Base-by-base conservation (phyloP, 2,113 vertebrate species). In the Microtus pennsylvanicus region DNA sequence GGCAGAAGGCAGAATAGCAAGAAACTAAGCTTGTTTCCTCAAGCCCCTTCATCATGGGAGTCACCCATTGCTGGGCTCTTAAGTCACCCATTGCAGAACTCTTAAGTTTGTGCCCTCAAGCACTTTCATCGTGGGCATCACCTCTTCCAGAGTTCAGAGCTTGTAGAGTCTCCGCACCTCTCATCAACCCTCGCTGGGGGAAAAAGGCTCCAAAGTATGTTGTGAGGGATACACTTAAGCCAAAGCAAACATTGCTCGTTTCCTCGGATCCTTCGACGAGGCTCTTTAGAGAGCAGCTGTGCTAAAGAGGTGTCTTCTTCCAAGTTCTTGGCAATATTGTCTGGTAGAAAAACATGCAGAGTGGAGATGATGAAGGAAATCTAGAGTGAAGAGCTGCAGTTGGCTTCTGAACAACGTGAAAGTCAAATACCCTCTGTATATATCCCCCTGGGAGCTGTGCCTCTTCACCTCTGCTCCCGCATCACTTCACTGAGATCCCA, bases 101-200 rank as follows among this genome's bases (percentile, higher is more conserved):
- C 24, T 14, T 55, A 28, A 45, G 10, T 6, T 38, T 47, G 47
- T 26, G 4, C 28, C 28, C 11, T 33, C 26, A 10, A 78, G 61
- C 21, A 7, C 42, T 78, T 80, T 80, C 1, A 33, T 24, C n/a
- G 6, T 33, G 17, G 35, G 3, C 22, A 26, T 35, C 33, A 70
- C 61, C 5, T 17, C 3, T 86, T 45, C 28, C 63, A 7, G 83
- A 30, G 9, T 67, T 10, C 28, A 86, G 38, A 67, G 17, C 33
- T 70, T 50, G 45, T 19, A 24, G 12, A 24, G 12, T 47, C 74
- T n/a, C 12, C 12, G 55, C 55, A 13, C 38, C 4, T 35, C 19
- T 45, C 26, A 38, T 2, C 24, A 3, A 4, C 5, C 16, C 55
- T 45, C 1, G 1, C 13, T 58, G n/a, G n/a, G n/a, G 8, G 13